phyloP scores from a whole-genome alignment of 2,888 invertebrate species.

The Allacma fusca region DNA sequence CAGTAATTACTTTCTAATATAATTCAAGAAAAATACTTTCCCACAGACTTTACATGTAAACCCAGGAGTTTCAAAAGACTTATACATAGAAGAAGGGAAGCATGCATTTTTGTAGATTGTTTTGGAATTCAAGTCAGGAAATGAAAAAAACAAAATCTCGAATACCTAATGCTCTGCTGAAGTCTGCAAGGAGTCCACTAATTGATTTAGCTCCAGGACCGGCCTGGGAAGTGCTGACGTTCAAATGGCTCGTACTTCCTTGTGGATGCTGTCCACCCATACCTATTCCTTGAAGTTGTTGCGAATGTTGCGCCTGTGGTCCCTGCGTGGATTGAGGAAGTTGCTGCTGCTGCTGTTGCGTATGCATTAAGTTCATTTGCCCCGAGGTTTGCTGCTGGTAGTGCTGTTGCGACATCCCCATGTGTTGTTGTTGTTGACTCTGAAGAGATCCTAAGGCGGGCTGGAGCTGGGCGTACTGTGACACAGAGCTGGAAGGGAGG shows the following conservation, averaged over 20 bases:
- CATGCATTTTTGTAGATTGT: too few species aligned
- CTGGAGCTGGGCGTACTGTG: constrained; percentile 40
- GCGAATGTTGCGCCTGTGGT: constrained; percentile 38
- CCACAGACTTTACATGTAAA: too few species aligned
- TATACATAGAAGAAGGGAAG: too few species aligned
- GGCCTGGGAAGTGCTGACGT: constrained; percentile 49
- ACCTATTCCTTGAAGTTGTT: constrained; percentile 46
- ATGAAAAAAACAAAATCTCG: neutral
- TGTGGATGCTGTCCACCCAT: constrained; percentile 40
- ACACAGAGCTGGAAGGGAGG: constrained; percentile 28
- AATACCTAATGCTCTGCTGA: constrained; percentile 66
- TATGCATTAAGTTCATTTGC: constrained; percentile 50
- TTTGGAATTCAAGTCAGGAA: constrained; percentile 1
- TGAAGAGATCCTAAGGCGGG: constrained; percentile 43
- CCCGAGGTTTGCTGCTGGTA: constrained; percentile 34
- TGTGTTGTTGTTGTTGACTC: constrained; percentile 44
- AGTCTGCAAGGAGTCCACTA: constrained; percentile 66
- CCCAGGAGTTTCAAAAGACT: too few species aligned
- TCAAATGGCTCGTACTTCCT: constrained; percentile 42
- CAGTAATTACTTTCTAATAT: too few species aligned
- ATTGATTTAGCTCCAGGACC: constrained; percentile 62
- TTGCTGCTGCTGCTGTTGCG: constrained; percentile 46
- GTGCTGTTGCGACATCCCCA: constrained; percentile 27
- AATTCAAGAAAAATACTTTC: too few species aligned
- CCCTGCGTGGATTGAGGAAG: constrained; percentile 36